Percentiles rank a stretch among this genome's conserved stretches.
phyloP scores from a whole-genome alignment of 2,888 invertebrate genomes.

The Ypsolopha scabrella region DNA sequence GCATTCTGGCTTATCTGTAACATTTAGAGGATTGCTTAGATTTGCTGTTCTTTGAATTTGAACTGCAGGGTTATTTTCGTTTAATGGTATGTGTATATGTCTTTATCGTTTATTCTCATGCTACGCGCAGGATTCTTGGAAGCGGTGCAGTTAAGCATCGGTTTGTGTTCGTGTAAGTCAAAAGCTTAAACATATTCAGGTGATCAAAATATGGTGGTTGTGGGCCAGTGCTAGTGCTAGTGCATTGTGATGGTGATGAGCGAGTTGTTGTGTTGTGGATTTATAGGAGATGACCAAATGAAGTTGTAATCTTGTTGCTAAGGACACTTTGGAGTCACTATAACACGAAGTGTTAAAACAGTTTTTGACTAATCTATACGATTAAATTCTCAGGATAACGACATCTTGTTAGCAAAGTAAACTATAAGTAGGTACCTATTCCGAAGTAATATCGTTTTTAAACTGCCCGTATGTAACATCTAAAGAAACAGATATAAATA shows the following conservation, averaged over 20 bases:
- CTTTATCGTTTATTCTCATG: slow-evolving; percentile 25
- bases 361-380: background rate
- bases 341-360: too few relatives aligned
- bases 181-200: slow-evolving; percentile 12
- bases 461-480: background rate
- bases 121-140: slow-evolving; percentile 33
- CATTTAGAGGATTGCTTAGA: slow-evolving; percentile 6
- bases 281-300: too few relatives aligned
- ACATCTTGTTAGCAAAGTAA: background rate
- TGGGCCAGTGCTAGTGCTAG: too few relatives aligned
- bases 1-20: slow-evolving; percentile 91
- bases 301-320: too few relatives aligned
- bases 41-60: background rate
- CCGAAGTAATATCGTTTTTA: background rate
- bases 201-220: background rate
- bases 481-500: background rate
- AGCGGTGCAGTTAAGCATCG: slow-evolving; percentile 56
- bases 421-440: background rate
- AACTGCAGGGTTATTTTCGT: background rate
- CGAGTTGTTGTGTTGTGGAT: too few relatives aligned
- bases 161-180: slow-evolving; percentile 33
- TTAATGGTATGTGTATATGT: slow-evolving; percentile 5
- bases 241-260: too few relatives aligned
- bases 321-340: too few relatives aligned
- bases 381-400: background rate